These are phyloP conservation scores for Chouioia cunea DNA, from an alignment of 2,888 invertebrate genomes.

Conservation along the genomic window DNA sequence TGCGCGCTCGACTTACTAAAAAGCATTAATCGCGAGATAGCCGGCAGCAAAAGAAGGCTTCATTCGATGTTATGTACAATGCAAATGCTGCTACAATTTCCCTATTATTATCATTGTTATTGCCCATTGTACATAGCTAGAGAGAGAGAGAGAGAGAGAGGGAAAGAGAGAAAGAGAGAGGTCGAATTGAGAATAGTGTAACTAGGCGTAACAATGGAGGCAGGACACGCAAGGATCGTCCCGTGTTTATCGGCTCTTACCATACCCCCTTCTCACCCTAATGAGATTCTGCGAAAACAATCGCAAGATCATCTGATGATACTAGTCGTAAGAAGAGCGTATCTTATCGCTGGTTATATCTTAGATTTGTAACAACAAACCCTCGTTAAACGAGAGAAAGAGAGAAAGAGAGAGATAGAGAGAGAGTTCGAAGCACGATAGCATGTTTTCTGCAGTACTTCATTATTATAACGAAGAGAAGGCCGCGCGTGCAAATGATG, in stretches of 20 bases:
- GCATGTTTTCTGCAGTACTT: conserved; percentile 25
- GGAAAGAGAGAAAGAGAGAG: background rate
- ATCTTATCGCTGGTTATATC: background rate
- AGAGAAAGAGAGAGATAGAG: no score
- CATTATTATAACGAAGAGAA: conserved; percentile 35
- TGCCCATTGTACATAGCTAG: conserved; percentile 22
- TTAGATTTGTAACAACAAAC: background rate
- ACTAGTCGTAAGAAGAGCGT: no score
- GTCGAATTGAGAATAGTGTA: conserved; percentile 28
- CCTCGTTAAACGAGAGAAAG: conserved; percentile 21
- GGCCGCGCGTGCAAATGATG: conserved; percentile 29
- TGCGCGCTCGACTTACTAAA: no score
- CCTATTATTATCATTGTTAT: conserved; percentile 29
- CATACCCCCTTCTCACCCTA: conserved; percentile 2
- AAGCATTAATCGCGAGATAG: background rate
- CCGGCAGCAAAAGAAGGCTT: conserved; percentile 1
- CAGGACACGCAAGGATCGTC: conserved; percentile 3
- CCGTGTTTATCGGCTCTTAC: conserved; percentile 13
- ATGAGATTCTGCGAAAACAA: conserved; percentile 1
- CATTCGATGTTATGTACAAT: conserved; percentile 2
- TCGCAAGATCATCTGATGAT: conserved; percentile 9
- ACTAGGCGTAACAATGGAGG: conserved; percentile 22
- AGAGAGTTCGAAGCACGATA: no score
- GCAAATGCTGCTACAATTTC: conserved; percentile 19
- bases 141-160: conserved; percentile 9